Percentiles rank a stretch among this genome's conserved stretches.
These are phyloP conservation scores for Eubucco bourcierii DNA, from an alignment of 2,113 vertebrate species.

Conservation along the genomic window DNA sequence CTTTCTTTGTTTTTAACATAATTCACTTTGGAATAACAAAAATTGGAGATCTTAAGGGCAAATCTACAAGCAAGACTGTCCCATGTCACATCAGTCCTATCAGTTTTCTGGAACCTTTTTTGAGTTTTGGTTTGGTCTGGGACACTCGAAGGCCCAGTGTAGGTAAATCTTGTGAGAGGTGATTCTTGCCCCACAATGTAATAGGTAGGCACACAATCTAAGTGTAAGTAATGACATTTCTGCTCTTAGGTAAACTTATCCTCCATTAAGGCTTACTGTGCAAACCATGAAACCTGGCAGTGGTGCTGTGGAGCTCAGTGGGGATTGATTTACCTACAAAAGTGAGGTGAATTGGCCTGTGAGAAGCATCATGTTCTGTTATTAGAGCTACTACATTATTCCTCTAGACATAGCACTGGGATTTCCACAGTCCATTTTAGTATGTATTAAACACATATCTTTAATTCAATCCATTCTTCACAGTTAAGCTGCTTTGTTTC, in stretches of 20 bases:
- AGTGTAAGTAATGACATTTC: background rate
- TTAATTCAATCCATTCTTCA: background rate
- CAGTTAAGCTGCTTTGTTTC: background rate
- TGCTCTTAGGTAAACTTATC: background rate
- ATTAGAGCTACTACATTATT: background rate
- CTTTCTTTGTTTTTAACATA: background rate
- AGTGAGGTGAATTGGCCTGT: background rate
- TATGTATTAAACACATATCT: background rate
- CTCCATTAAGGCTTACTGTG: background rate
- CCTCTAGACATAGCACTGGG: background rate
- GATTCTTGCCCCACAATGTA: background rate
- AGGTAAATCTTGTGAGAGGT: background rate
- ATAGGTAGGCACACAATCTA: background rate
- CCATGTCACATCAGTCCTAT: accelerated
- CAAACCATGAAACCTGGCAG: background rate
- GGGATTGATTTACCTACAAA: background rate
- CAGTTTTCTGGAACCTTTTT: background rate
- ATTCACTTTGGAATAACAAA: background rate
- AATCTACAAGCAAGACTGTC: background rate
- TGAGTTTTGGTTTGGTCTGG: background rate
- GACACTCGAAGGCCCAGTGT: background rate
- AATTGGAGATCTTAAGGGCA: background rate
- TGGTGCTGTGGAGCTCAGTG: background rate
- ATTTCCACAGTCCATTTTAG: background rate
- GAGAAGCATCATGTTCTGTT: background rate